Evolutionary conservation across 2,113 vertebrate species (phyloP).

Genomic region (Elachura formosa): DNA sequence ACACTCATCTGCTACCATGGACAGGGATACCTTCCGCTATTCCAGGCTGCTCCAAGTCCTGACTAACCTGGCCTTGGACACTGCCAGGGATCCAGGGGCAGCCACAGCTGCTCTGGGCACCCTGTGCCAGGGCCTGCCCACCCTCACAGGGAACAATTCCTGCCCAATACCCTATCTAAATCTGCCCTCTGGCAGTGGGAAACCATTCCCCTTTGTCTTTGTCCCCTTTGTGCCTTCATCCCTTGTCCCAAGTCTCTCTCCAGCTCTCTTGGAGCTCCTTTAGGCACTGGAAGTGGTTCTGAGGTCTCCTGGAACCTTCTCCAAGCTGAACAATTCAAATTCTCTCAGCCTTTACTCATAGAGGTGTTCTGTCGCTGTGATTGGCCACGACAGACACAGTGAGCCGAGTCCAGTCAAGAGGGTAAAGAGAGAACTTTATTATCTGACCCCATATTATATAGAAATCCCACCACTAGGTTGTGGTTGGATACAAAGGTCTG

Average conservation of each 20-base stretch:
- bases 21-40: accelerated
- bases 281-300: background rate
- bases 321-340: background rate
- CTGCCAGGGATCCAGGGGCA: background rate
- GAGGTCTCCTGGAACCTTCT: accelerated
- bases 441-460: too few relatives aligned
- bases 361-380: too few relatives aligned
- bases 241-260: background rate
- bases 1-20: background rate
- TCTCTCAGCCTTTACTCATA: background rate
- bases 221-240: background rate
- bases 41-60: accelerated
- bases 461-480: too few relatives aligned
- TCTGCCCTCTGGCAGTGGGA: background rate
- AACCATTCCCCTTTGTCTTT: background rate
- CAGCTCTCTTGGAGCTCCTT: background rate
- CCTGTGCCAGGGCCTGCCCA: accelerated
- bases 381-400: too few relatives aligned
- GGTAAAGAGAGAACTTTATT: too few relatives aligned
- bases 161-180: accelerated
- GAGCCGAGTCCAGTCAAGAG: too few relatives aligned
- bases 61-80: accelerated
- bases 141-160: background rate
- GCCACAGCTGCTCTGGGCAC: background rate
- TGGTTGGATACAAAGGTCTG: too few relatives aligned